These are phyloP conservation scores for Artibeus jamaicensis DNA, from an alignment of 2,797 vertebrate species.

Conservation along the genomic window DNA sequence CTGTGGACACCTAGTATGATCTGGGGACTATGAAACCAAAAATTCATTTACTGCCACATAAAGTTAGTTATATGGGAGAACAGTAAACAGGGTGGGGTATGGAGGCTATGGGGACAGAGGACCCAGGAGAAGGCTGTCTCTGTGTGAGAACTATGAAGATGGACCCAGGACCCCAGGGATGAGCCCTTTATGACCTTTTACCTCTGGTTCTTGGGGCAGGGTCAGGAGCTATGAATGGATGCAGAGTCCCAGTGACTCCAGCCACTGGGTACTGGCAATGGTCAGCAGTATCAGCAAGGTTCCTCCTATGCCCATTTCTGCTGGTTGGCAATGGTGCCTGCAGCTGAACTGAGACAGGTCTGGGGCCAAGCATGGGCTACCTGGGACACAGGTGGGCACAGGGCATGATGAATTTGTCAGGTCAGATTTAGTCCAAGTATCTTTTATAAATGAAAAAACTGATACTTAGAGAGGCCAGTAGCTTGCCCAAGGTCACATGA, in stretches of 20 bases:
- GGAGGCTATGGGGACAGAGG: neutral
- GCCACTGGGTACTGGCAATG: neutral
- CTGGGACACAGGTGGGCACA: neutral
- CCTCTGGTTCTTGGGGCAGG: neutral
- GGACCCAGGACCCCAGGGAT: accelerated
- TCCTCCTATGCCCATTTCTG: neutral
- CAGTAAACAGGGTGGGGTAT: accelerated
- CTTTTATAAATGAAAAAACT: neutral
- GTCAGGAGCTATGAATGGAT: neutral
- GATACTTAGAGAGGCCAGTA: neutral
- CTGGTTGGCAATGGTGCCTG: neutral
- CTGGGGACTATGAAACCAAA: accelerated
- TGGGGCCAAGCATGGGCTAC: neutral
- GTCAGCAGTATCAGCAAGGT: no score
- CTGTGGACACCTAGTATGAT: neutral
- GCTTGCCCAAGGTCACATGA: neutral
- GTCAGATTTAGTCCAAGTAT: neutral
- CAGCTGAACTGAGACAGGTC: neutral
- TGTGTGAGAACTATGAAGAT: neutral
- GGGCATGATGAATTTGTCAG: neutral
- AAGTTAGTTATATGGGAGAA: neutral
- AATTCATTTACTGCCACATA: accelerated
- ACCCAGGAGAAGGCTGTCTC: neutral
- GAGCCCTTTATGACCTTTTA: neutral
- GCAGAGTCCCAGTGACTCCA: neutral